These are phyloP conservation scores for Oryzias melastigma DNA, from an alignment of 2,113 vertebrate genomes.

Conservation along the genomic window DNA sequence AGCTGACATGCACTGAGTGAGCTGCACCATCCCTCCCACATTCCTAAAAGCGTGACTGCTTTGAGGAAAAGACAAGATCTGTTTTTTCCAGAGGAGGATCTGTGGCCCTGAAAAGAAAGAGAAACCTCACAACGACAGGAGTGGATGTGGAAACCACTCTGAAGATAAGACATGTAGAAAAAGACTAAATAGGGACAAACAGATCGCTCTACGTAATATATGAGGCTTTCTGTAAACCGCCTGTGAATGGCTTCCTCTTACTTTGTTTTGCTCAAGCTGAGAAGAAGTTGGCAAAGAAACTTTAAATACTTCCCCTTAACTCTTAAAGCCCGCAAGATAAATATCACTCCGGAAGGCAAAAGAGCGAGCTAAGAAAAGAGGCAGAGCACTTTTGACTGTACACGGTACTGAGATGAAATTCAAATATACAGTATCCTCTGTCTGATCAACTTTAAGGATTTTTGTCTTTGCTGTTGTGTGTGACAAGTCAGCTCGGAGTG, in stretches of 20 bases:
- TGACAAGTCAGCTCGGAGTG: conserved; percentile 61
- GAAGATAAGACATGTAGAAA: conserved; percentile 10
- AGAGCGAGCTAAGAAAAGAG: conserved; percentile 6
- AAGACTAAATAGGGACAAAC: conserved; percentile 15
- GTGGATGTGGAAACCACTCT: conserved; percentile 11
- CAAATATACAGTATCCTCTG: background rate
- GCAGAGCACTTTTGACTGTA: background rate
- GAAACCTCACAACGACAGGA: conserved; percentile 34
- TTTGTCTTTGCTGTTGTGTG: conserved; percentile 57
- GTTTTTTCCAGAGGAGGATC: conserved; percentile 30
- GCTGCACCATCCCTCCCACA: conserved; percentile 1
- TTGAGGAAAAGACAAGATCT: conserved; percentile 46
- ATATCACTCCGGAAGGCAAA: conserved; percentile 3
- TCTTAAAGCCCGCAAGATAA: background rate
- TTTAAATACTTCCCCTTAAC: conserved; percentile 19
- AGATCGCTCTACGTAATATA: background rate
- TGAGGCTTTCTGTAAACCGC: conserved; percentile 5
- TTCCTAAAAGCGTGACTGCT: conserved; percentile 10
- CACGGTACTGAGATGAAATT: background rate
- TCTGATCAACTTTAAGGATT: conserved; percentile 51
- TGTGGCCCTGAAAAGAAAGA: conserved; percentile 35
- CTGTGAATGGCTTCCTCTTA: conserved; percentile 7
- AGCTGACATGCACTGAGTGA: conserved; percentile 37
- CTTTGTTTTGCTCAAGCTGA: conserved; percentile 8
- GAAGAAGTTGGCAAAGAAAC: conserved; percentile 13